Percentiles rank a stretch among this genome's conserved stretches.
Evolutionary conservation across 2,113 vertebrate genomes (phyloP).

Genomic region (Tinamus guttatus): DNA sequence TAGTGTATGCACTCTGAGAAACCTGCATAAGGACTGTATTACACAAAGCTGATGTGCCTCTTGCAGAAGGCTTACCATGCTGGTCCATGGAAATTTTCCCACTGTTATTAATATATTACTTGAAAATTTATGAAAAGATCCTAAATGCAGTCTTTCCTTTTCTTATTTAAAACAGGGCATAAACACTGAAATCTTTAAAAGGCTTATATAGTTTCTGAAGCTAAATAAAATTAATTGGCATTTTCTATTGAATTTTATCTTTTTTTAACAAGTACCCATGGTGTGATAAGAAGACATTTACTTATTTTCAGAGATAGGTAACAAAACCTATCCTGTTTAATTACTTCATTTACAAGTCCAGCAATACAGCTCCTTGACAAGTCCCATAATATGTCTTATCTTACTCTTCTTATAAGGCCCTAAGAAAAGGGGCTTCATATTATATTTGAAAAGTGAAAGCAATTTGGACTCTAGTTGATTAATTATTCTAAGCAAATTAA

Average conservation of each 20-base stretch:
- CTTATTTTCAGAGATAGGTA: not conserved
- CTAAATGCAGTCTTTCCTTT: not conserved
- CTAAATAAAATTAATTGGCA: not conserved
- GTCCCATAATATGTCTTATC: not conserved
- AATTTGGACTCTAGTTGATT: not conserved
- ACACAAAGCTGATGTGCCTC: not conserved
- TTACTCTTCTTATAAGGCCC: not conserved
- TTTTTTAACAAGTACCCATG: not conserved
- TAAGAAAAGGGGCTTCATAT: not conserved
- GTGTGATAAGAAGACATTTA: not conserved
- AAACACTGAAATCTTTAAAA: not conserved
- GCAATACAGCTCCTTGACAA: not conserved
- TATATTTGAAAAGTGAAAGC: not conserved
- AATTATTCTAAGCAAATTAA: not conserved
- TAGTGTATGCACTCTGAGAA: not conserved
- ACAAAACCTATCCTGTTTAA: not conserved
- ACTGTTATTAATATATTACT: not conserved
- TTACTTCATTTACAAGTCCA: not conserved
- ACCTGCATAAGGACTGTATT: rapidly evolving
- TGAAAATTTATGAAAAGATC: not conserved
- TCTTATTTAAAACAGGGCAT: not conserved
- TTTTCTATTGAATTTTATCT: not conserved
- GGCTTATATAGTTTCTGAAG: not conserved
- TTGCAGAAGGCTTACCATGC: not conserved
- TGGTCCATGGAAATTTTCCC: not conserved